These are phyloP conservation scores for Actinopyga echinites DNA, from an alignment of 53 echinoderm and acorn worm species.

Conservation along the genomic window DNA sequence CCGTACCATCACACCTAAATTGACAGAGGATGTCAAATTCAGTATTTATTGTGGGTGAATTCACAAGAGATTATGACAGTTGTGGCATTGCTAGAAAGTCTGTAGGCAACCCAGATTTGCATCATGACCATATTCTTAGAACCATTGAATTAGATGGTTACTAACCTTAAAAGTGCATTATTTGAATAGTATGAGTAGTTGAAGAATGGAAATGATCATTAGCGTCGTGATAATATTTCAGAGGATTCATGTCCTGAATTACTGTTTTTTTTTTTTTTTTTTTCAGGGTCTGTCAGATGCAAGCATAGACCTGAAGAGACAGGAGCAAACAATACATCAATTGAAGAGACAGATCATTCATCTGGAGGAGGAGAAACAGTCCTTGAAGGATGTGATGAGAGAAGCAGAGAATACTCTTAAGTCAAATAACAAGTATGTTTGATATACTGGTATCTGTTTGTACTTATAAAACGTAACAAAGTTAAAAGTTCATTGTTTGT, in stretches of 20 bases:
- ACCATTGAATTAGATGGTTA: too few relatives aligned
- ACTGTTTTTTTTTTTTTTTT: neutral
- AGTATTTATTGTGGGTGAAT: too few relatives aligned
- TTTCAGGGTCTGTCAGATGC: constrained; percentile 83
- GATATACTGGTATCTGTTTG: too few relatives aligned
- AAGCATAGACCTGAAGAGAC: constrained; percentile 85
- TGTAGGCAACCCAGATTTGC: too few relatives aligned
- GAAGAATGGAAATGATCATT: neutral
- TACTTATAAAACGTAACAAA: too few relatives aligned
- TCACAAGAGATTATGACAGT: too few relatives aligned
- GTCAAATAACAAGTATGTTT: constrained; percentile 61
- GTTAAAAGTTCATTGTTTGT: too few relatives aligned
- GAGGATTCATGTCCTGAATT: neutral
- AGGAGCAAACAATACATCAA: constrained; percentile 78
- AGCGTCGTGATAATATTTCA: neutral
- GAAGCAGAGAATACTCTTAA: constrained; percentile 68
- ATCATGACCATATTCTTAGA: too few relatives aligned
- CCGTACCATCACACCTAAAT: too few relatives aligned
- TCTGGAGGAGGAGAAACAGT: constrained; percentile 74
- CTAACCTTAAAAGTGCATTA: too few relatives aligned
- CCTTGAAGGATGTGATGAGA: constrained; percentile 60
- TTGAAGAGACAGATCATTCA: constrained; percentile 70
- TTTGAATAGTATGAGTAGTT: neutral
- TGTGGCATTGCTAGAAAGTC: too few relatives aligned
- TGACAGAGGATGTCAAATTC: too few relatives aligned